phyloP scores from a whole-genome alignment of 2,888 invertebrate species.

The Tachina fera region DNA sequence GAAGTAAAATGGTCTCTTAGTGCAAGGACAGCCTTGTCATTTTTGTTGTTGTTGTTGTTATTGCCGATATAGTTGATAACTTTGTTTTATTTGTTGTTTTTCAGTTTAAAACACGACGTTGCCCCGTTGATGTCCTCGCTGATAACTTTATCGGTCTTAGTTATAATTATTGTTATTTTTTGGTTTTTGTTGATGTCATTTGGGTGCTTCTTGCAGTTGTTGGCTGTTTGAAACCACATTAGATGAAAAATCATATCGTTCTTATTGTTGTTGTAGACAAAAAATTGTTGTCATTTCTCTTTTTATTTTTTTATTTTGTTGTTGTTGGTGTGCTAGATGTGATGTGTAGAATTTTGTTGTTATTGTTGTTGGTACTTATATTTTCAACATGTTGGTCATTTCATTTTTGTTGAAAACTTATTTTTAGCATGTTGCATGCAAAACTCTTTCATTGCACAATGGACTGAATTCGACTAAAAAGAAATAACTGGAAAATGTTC shows the following conservation, averaged over 20 bases:
- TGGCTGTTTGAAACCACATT: slow-evolving; percentile 53
- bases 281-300: slow-evolving; percentile 2
- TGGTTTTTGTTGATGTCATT: slow-evolving; percentile 36
- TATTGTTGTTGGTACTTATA: slow-evolving; percentile 19
- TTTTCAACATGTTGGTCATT: slow-evolving; percentile 64
- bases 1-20: background rate
- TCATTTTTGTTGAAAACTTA: slow-evolving; percentile 68
- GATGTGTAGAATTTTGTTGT: slow-evolving; percentile 21
- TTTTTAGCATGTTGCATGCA: slow-evolving; percentile 69
- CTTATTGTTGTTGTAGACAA: slow-evolving; percentile 31
- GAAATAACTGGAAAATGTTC: background rate
- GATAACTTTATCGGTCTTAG: slow-evolving; percentile 39
- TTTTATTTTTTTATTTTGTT: too few relatives aligned
- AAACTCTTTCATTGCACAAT: slow-evolving; percentile 51
- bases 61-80: slow-evolving; percentile 33
- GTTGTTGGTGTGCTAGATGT: background rate
- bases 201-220: slow-evolving; percentile 37
- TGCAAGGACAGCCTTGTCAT: slow-evolving; percentile 2
- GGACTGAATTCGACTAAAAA: background rate
- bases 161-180: slow-evolving; percentile 38
- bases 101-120: slow-evolving; percentile 32
- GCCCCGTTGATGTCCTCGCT: slow-evolving; percentile 36
- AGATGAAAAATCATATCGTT: slow-evolving; percentile 14
- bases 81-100: slow-evolving; percentile 49
- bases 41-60: background rate